phyloP scores from a whole-genome alignment of 2,113 vertebrate genomes.

The Gorsachius goisagi region DNA sequence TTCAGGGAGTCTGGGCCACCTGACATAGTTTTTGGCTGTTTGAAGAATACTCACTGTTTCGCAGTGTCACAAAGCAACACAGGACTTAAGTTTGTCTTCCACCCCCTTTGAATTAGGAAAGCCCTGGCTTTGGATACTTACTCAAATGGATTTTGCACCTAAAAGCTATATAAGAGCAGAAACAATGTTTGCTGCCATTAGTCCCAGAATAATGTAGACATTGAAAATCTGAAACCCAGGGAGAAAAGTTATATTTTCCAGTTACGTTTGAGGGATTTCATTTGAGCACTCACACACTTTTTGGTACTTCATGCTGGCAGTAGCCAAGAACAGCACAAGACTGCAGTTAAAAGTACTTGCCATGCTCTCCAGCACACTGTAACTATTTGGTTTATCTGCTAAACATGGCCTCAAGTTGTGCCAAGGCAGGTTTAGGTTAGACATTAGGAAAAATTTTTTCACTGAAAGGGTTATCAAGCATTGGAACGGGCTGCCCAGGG shows the following conservation, averaged over 20 bases:
- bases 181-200: neutral
- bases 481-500: too few species aligned
- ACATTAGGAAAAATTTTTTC: too few species aligned
- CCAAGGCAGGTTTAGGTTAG: too few species aligned
- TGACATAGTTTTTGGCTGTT: neutral
- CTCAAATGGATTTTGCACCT: neutral
- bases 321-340: neutral
- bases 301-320: neutral
- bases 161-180: neutral
- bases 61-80: neutral
- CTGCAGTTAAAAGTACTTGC: neutral
- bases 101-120: neutral
- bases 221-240: neutral
- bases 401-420: too few species aligned
- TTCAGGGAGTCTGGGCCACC: neutral
- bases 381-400: neutral
- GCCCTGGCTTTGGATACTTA: neutral
- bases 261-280: neutral
- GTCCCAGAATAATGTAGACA: neutral
- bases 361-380: neutral
- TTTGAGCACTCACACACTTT: neutral
- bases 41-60: neutral
- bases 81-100: neutral
- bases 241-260: neutral
- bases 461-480: too few species aligned